Base-by-base conservation (phyloP, 2,113 vertebrate genomes). In the Stegastes partitus region DNA sequence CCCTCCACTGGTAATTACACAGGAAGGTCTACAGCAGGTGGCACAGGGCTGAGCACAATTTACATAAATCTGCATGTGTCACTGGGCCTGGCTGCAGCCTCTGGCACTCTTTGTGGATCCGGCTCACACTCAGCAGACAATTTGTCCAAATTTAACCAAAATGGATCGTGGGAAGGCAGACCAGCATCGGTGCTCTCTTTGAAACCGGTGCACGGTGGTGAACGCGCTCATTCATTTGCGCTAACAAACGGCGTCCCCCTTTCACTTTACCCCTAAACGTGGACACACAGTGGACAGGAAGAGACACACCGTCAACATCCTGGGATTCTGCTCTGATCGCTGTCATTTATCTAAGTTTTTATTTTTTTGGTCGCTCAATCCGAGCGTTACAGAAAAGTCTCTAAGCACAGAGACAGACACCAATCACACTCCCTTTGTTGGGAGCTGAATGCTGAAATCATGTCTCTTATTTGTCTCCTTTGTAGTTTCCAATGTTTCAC, bases 51-150 rank as follows among this genome's bases (percentile, higher is more conserved):
- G 74, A 53, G 45, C 47, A 39, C 71, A 66, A 94, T 94, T 89
- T 85, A 59, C 92, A 94, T 94, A 92, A 92, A 94, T 94, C 86
- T 92, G 89, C 93, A 94, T 94, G 87, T 90, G 91, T 92, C 83
- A 88, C 82, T 25, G 57, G 69, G 69, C 55, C 85, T 63, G 82
- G 77, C 91, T 87, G 80, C 77, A 87, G 89, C 87, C 87, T 87
- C 84, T 90, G 90, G 90, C 89, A 85, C 75, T 64, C 67, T 44
- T 26, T 58, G 56, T 79, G 78, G 89, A 84, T 91, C 76, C 74
- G 22, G 4, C 81, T 85, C 75, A 70, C 85, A 79, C 58, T 81
- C 83, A 77, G 76, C 51, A 66, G 76, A 82, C 77, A 47, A 63
- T 86, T 88, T 83, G 79, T 49, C 85, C 68, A 77, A 62, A 83